These are phyloP conservation scores for Synaphobranchus kaupii DNA, from an alignment of 2,797 vertebrate species.

Conservation along the genomic window DNA sequence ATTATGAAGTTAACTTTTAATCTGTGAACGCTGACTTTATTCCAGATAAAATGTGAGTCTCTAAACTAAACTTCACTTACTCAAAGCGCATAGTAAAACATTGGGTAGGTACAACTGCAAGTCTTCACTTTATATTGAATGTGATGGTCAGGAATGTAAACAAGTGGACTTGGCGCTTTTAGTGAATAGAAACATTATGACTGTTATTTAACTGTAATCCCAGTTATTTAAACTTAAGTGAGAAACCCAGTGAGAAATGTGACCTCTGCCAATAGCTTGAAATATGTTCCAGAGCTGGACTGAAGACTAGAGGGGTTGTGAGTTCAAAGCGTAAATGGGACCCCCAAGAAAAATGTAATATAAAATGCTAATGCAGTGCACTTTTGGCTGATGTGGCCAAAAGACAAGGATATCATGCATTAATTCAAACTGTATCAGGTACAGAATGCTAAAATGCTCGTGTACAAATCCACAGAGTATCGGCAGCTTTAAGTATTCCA, in stretches of 20 bases:
- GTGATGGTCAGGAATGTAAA: constrained; percentile 58
- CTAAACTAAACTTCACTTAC: constrained; percentile 56
- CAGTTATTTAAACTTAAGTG: background rate
- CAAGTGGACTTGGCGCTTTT: constrained; percentile 35
- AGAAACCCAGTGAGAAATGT: background rate
- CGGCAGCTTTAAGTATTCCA: background rate
- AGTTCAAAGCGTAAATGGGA: background rate
- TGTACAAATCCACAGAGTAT: background rate
- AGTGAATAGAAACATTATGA: background rate
- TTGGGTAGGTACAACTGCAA: constrained; percentile 44
- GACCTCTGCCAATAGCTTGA: background rate
- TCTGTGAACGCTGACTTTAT: constrained; percentile 63
- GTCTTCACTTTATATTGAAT: background rate
- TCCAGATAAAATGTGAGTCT: constrained; percentile 59
- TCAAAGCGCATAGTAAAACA: constrained; percentile 16
- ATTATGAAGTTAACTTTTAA: background rate
- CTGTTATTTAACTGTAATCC: background rate
- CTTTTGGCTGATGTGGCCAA: background rate
- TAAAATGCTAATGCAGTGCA: background rate
- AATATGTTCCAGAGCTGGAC: background rate
- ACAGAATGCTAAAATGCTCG: background rate
- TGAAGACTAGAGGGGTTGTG: background rate
- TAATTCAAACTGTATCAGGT: background rate
- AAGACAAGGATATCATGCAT: background rate
- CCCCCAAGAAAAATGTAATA: background rate